Percentiles rank a stretch among this genome's conserved stretches.
Evolutionary conservation across 2,888 invertebrate species (phyloP).

Genomic region (Crepidodera aurea): DNA sequence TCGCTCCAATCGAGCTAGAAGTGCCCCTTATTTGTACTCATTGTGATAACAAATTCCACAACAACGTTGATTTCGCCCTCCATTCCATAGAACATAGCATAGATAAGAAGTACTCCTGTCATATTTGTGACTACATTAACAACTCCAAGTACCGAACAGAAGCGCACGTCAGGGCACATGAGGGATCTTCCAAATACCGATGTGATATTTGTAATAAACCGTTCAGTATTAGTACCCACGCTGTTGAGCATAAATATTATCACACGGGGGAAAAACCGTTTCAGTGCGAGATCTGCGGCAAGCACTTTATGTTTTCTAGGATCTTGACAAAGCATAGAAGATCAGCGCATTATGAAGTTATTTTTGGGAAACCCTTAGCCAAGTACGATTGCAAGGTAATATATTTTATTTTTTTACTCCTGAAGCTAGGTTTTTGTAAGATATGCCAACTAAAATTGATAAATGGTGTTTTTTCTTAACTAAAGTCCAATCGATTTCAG

Average conservation of each 20-base stretch:
- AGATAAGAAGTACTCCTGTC: constrained; percentile 49
- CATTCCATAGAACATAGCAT: constrained; percentile 48
- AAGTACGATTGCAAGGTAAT: constrained; percentile 58
- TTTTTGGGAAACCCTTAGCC: constrained; percentile 50
- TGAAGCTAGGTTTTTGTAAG: too few species aligned
- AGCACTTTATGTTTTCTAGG: constrained; percentile 61
- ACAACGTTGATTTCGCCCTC: constrained; percentile 48
- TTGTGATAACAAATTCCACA: constrained; percentile 64
- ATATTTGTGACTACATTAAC: constrained; percentile 52
- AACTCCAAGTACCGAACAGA: constrained; percentile 53
- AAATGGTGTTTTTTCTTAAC: too few species aligned
- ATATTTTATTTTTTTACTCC: constrained; percentile 3
- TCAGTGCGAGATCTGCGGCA: constrained; percentile 64
- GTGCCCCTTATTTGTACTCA: constrained; percentile 62
- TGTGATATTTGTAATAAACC: constrained; percentile 52
- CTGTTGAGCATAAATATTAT: constrained; percentile 50
- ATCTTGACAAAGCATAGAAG: constrained; percentile 63
- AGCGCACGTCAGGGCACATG: constrained; percentile 60
- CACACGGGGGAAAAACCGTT: constrained; percentile 60
- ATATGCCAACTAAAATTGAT: too few species aligned
- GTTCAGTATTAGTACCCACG: constrained; percentile 50
- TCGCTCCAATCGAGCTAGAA: constrained; percentile 36
- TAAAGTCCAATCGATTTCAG: too few species aligned
- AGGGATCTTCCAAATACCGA: constrained; percentile 57
- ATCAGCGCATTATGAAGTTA: constrained; percentile 61